Evolutionary conservation across 1,140 invertebrate genomes (phyloP).

Genomic region (Chymomyza costata): DNA sequence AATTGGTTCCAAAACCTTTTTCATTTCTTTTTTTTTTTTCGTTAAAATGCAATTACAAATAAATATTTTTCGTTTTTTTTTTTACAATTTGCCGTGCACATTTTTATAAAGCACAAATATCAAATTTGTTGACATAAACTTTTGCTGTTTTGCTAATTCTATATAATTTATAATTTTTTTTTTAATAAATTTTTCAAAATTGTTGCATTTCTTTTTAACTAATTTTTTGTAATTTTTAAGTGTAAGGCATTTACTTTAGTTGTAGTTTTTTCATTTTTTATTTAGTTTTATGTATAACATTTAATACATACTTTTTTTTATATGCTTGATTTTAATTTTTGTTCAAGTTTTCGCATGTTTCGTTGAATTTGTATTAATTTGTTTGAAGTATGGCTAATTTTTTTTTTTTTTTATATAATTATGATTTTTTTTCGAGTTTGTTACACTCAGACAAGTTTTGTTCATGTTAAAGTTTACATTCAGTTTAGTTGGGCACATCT

Average conservation of each 20-base stretch:
- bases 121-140: constrained; percentile 7
- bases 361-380: constrained; percentile 41
- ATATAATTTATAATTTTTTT: constrained; percentile 1
- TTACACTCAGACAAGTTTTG: neutral
- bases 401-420: constrained; percentile 12
- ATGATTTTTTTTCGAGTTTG: neutral
- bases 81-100: constrained; percentile 58
- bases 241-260: constrained; percentile 41
- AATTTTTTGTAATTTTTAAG: constrained; percentile 17
- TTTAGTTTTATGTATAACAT: constrained; percentile 56
- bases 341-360: constrained; percentile 31
- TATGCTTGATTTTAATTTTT: too few species aligned
- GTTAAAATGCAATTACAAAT: constrained; percentile 68
- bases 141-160: constrained; percentile 23
- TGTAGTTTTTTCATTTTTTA: constrained; percentile 11
- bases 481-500: neutral
- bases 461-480: constrained; percentile 2
- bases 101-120: constrained; percentile 27
- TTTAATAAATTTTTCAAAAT: constrained; percentile 19
- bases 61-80: constrained; percentile 48
- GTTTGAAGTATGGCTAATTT: constrained; percentile 64
- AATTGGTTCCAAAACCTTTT: constrained; percentile 47
- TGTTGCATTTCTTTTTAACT: constrained; percentile 17
- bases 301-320: constrained; percentile 47
- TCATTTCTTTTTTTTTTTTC: constrained; percentile 32